phyloP scores from a whole-genome alignment of 2,797 vertebrate species.

The Phrynocephalus forsythii region DNA sequence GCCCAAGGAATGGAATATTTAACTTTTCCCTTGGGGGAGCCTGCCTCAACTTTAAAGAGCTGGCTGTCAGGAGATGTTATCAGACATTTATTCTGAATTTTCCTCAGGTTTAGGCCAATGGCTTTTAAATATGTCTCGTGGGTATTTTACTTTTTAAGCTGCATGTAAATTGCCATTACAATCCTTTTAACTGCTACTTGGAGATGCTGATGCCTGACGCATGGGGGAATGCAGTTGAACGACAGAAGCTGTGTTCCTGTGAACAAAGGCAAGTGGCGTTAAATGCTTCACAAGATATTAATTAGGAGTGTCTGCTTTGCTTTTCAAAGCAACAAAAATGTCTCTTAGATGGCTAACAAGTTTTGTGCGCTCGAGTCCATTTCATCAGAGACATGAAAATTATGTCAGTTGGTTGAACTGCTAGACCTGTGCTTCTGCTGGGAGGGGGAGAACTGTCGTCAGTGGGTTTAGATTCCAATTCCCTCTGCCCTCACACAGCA shows the following conservation, averaged over 20 bases:
- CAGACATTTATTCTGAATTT: constrained; percentile 65
- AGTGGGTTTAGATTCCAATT: neutral
- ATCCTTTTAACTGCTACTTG: constrained; percentile 7
- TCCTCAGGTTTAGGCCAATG: constrained; percentile 54
- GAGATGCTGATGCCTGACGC: neutral
- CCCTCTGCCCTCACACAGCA: neutral
- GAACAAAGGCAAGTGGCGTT: constrained; percentile 12
- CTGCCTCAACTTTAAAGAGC: constrained; percentile 58
- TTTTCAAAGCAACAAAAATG: neutral
- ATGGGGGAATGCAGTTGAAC: constrained; percentile 14
- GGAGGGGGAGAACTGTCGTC: neutral
- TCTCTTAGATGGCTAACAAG: neutral
- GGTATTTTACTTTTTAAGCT: constrained; percentile 49
- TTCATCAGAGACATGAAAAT: neutral
- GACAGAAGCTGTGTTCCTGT: neutral
- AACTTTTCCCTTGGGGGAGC: constrained; percentile 53
- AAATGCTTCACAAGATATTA: neutral
- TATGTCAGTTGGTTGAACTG: neutral
- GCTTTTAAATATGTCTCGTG: constrained; percentile 44
- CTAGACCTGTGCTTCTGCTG: neutral
- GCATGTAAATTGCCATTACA: constrained; percentile 11
- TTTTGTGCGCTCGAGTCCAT: neutral
- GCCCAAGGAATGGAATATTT: constrained; percentile 56
- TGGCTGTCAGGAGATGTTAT: constrained; percentile 59
- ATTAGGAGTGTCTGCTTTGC: neutral